Evolutionary conservation across 2,888 invertebrate genomes (phyloP).

Genomic region (Epirrhoe alternata): DNA sequence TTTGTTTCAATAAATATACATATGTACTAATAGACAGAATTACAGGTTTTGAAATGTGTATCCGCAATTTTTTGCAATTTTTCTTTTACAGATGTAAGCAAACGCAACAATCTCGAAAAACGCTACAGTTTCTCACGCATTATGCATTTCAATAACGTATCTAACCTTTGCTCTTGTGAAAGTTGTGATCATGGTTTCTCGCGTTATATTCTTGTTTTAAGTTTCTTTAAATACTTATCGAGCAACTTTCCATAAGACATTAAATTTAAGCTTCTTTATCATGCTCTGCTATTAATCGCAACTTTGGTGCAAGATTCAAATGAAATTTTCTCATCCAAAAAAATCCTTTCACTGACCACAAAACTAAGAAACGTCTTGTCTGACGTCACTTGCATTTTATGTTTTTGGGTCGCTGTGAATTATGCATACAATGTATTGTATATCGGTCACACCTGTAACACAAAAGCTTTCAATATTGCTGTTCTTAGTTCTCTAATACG

Average conservation of each 20-base stretch:
- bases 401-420: slow-evolving; percentile 13
- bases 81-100: no score
- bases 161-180: slow-evolving; percentile 25
- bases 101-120: slow-evolving; percentile 7
- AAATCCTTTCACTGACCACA: slow-evolving; percentile 8
- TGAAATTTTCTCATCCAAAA: background rate
- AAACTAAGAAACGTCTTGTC: slow-evolving; percentile 13
- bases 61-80: no score
- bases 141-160: slow-evolving; percentile 18
- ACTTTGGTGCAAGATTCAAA: background rate
- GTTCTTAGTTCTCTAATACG: background rate
- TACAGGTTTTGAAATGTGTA: no score
- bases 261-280: background rate
- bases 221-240: slow-evolving; percentile 13
- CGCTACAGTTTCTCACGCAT: slow-evolving; percentile 21
- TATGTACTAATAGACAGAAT: no score
- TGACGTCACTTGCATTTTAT: slow-evolving; percentile 18
- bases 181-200: slow-evolving; percentile 23
- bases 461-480: slow-evolving; percentile 1
- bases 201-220: slow-evolving; percentile 15
- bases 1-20: no score
- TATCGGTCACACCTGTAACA: background rate
- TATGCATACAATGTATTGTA: background rate
- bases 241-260: slow-evolving; percentile 11
- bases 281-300: background rate